Evolutionary conservation across 2,797 vertebrate species (phyloP).

Genomic region (Peromyscus nudipes): DNA sequence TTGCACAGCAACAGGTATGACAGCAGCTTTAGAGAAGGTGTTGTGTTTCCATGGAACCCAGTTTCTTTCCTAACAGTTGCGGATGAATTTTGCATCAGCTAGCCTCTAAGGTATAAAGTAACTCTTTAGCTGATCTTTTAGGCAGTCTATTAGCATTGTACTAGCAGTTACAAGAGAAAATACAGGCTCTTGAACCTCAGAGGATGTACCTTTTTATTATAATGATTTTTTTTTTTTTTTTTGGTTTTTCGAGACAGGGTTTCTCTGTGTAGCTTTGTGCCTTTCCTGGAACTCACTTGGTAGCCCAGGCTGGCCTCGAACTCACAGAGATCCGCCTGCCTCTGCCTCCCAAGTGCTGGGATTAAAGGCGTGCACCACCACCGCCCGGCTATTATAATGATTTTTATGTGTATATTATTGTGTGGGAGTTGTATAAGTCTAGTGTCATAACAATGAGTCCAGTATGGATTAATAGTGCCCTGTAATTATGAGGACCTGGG

Average conservation of each 20-base stretch:
- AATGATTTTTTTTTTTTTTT: background rate
- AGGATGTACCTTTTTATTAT: background rate
- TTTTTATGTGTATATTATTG: background rate
- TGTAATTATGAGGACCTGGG: background rate
- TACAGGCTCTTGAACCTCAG: background rate
- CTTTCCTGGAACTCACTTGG: too few relatives aligned
- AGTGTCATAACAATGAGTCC: background rate
- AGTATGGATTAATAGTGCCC: background rate
- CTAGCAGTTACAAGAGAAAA: conserved; percentile 16
- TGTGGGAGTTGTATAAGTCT: background rate
- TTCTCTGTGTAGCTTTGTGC: too few relatives aligned
- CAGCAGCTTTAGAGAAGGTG: background rate
- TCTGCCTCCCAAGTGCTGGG: too few relatives aligned
- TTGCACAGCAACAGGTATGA: conserved; percentile 98
- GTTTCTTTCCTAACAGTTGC: background rate
- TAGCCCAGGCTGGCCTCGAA: too few relatives aligned
- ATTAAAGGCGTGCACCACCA: too few relatives aligned
- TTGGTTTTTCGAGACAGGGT: too few relatives aligned
- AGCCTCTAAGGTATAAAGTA: background rate
- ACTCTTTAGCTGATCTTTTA: conserved; percentile 29
- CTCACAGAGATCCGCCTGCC: too few relatives aligned
- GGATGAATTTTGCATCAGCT: conserved; percentile 66
- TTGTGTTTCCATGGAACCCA: background rate
- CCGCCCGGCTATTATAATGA: background rate
- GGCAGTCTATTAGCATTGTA: background rate